Conservation (phyloP, 2,113 vertebrate genomes). For the Sander lucioperca region DNA sequence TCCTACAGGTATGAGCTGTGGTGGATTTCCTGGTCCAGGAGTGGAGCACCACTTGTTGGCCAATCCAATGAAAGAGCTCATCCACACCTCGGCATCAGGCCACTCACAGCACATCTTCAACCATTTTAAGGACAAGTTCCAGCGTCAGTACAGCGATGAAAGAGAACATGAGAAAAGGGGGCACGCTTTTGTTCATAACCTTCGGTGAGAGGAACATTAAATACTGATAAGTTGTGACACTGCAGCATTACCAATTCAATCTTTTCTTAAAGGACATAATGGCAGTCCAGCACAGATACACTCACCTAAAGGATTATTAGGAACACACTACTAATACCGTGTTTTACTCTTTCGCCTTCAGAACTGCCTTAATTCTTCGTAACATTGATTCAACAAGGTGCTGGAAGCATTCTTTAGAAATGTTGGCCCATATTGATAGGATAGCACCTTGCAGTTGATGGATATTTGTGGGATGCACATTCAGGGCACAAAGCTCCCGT, state of each 20-base stretch:
- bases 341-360: too few species aligned
- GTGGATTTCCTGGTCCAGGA: slow-evolving; percentile 80
- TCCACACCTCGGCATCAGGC: slow-evolving; percentile 76
- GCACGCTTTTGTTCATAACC: slow-evolving; percentile 86
- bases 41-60: slow-evolving; percentile 85
- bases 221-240: neutral
- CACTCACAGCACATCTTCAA: slow-evolving; percentile 80
- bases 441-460: too few species aligned
- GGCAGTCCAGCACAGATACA: neutral
- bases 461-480: too few species aligned
- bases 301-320: too few species aligned
- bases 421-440: too few species aligned
- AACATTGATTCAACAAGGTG: too few species aligned
- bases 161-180: slow-evolving; percentile 85
- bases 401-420: too few species aligned
- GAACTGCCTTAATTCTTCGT: too few species aligned
- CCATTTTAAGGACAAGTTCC: slow-evolving; percentile 80
- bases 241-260: neutral
- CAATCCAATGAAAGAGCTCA: slow-evolving; percentile 89
- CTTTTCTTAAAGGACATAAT: neutral
- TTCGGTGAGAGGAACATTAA: slow-evolving; percentile 76
- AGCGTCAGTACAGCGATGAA: slow-evolving; percentile 70
- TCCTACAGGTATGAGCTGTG: slow-evolving; percentile 79
- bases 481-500: too few species aligned
- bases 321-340: too few species aligned